phyloP scores from a whole-genome alignment of 2,113 vertebrate genomes.

The Brachyistius frenatus region DNA sequence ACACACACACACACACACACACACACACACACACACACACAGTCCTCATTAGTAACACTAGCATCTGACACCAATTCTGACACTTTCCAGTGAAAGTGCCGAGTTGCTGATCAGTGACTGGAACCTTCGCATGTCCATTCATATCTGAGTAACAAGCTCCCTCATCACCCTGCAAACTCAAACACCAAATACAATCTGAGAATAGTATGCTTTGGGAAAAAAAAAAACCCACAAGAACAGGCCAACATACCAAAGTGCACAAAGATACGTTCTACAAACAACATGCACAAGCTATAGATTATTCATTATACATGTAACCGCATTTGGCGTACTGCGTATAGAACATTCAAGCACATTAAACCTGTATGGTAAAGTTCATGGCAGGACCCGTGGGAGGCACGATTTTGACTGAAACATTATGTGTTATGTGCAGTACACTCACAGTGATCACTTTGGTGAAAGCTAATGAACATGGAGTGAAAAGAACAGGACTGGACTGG shows the following conservation, averaged over 20 bases:
- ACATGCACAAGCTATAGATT: constrained; percentile 47
- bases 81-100: constrained; percentile 7
- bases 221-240: no score
- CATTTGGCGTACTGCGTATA: constrained; percentile 12
- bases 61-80: constrained; percentile 14
- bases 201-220: no score
- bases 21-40: not conserved
- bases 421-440: not conserved
- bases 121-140: not conserved
- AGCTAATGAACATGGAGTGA: not conserved
- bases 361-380: constrained; percentile 7
- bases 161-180: not conserved
- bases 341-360: constrained; percentile 38
- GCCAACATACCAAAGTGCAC: not conserved
- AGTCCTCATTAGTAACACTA: not conserved
- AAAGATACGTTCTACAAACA: constrained; percentile 32
- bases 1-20: constrained; percentile 16
- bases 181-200: no score
- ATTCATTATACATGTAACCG: constrained; percentile 56
- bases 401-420: constrained; percentile 14
- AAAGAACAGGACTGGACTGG: not conserved
- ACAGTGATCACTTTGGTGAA: not conserved
- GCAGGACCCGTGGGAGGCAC: not conserved
- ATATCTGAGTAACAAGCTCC: not conserved
- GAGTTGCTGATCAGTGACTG: not conserved